Conservation (phyloP, 1,140 invertebrate species). For the Drosophila arizonae region DNA sequence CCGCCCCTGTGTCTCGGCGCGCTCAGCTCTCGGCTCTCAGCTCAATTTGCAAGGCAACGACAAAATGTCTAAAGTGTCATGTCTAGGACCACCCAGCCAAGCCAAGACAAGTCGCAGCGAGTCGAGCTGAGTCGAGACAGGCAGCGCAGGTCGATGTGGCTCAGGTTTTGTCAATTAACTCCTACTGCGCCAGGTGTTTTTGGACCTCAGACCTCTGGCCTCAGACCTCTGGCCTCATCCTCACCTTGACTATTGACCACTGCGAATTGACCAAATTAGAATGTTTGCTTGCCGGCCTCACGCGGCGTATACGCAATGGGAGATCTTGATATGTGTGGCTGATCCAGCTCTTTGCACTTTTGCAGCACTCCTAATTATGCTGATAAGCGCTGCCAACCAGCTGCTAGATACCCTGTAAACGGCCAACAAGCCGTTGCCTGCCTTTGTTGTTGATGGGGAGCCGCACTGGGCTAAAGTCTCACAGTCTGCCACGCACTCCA, state of each 20-base stretch:
- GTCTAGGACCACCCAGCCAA: slow-evolving; percentile 70
- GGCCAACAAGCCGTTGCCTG: too few relatives aligned
- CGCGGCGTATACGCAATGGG: slow-evolving; percentile 64
- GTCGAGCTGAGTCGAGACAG: neutral
- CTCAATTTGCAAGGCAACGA: slow-evolving; percentile 69
- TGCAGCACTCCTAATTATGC: neutral
- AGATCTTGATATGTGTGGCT: neutral
- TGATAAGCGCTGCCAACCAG: neutral
- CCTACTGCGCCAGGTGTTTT: slow-evolving; percentile 57
- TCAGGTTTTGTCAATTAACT: slow-evolving; percentile 63
- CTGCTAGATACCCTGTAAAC: neutral
- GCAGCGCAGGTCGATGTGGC: slow-evolving; percentile 5
- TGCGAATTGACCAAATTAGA: slow-evolving; percentile 48
- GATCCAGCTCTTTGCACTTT: too few relatives aligned
- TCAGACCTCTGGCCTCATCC: too few relatives aligned
- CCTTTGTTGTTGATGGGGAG: neutral
- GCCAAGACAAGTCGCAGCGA: neutral
- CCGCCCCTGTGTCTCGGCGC: slow-evolving; percentile 53
- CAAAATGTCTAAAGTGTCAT: slow-evolving; percentile 67
- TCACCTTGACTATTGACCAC: slow-evolving; percentile 4
- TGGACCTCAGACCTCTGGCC: too few relatives aligned
- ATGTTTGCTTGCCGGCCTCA: slow-evolving; percentile 24
- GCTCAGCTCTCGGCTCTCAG: neutral
- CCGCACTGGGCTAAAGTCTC: slow-evolving; percentile 27
- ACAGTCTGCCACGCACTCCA: slow-evolving; percentile 40